phyloP scores from a whole-genome alignment of 2,888 invertebrate species.

The Agonopterix heracliana region DNA sequence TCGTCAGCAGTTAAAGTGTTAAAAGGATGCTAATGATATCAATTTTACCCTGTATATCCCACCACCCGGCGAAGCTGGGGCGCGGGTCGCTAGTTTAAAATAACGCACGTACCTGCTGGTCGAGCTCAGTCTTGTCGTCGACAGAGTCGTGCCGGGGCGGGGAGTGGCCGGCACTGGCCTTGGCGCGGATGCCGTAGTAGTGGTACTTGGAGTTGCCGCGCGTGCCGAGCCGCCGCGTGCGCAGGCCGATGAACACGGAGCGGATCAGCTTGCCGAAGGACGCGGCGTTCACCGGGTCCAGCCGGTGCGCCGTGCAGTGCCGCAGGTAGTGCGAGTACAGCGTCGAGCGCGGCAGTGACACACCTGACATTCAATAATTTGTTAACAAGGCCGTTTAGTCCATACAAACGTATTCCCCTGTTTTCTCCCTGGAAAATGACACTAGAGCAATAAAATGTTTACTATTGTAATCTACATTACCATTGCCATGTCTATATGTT shows the following conservation, averaged over 20 bases:
- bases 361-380: constrained; percentile 54
- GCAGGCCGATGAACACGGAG: constrained; percentile 96
- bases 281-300: constrained; percentile 99
- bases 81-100: too few relatives aligned
- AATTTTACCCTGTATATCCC: too few relatives aligned
- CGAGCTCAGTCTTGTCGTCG: constrained; percentile 32
- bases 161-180: constrained; percentile 7
- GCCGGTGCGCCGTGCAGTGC: constrained; percentile 93
- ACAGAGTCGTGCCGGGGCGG: constrained; percentile 20
- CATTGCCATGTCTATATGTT: too few relatives aligned
- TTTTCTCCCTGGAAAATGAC: too few relatives aligned
- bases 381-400: too few relatives aligned
- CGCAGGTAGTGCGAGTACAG: constrained; percentile 97
- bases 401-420: too few relatives aligned
- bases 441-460: too few relatives aligned
- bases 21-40: too few relatives aligned
- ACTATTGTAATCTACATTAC: too few relatives aligned
- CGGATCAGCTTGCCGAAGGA: constrained; percentile 99
- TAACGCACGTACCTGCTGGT: constrained; percentile 11
- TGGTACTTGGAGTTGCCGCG: constrained; percentile 99
- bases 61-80: too few relatives aligned
- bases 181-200: constrained; percentile 92
- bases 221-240: constrained; percentile 96
- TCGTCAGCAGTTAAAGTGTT: too few relatives aligned
- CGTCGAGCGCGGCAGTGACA: constrained; percentile 94